phyloP scores from a whole-genome alignment of 2,888 invertebrate genomes.

The Mythimna loreyi region DNA sequence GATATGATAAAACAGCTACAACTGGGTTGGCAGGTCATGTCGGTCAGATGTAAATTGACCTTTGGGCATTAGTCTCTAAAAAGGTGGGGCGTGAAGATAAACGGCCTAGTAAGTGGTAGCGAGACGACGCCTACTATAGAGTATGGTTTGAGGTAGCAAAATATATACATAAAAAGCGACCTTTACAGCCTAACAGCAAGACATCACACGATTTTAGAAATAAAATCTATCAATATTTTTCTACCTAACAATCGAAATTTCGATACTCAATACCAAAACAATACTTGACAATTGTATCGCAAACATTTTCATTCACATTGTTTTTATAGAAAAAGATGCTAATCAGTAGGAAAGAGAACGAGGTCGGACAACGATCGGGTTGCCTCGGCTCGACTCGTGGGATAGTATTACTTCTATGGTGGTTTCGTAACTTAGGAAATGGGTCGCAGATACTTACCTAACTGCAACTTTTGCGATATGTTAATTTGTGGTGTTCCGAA shows the following conservation, averaged over 20 bases:
- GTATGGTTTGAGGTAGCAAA: no score
- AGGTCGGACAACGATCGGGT: slow-evolving; percentile 71
- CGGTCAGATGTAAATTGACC: no score
- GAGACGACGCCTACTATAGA: no score
- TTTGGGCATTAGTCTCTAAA: no score
- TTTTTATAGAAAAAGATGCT: slow-evolving; percentile 69
- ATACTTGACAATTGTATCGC: slow-evolving; percentile 44
- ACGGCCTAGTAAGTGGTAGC: no score
- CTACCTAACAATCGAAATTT: neutral
- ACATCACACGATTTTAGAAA: neutral
- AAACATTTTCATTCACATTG: slow-evolving; percentile 58
- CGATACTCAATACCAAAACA: slow-evolving; percentile 21
- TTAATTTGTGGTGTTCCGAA: slow-evolving; percentile 44
- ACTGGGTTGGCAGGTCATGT: no score
- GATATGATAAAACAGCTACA: neutral
- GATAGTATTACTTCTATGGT: slow-evolving; percentile 70
- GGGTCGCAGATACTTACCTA: slow-evolving; percentile 65
- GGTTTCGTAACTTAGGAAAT: slow-evolving; percentile 70
- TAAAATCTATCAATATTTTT: slow-evolving; percentile 7
- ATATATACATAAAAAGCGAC: no score
- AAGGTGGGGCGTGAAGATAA: no score
- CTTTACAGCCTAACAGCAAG: no score
- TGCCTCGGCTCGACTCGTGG: slow-evolving; percentile 69
- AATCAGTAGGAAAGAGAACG: slow-evolving; percentile 72
- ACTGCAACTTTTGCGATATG: slow-evolving; percentile 58